Base-by-base conservation (phyloP, 2,888 invertebrate species). In the Campoplex capitator region DNA sequence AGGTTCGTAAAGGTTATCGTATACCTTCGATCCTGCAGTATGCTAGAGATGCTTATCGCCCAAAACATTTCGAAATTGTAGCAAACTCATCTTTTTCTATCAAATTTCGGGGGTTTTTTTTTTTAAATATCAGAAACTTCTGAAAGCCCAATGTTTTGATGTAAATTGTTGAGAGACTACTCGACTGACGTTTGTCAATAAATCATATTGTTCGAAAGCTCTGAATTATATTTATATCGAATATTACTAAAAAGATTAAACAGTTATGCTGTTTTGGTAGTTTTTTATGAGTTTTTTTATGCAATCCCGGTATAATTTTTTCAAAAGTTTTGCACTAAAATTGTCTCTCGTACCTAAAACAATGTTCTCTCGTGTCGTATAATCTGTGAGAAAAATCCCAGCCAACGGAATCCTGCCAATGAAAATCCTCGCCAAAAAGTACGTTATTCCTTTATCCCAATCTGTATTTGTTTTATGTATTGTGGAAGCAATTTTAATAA, bases 1-100 rank as follows among this genome's bases (percentile, higher is more conserved):
- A 98, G 97, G 98, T 98, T 96, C 95, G 96, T 94, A 91, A 76
- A 70, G 71, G 23, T 65, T n/a, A 23, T 83, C 45, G 77, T 73
- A 54, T 54, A 16, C 54, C 18, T 35, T 65, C 45, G 16, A 23
- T 67, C 56, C 79, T 42, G 58, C 68, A 58, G 9, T 75, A 58
- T 28, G 62, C 62, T 76, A 75, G 42, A 75, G 18, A 75, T 42
- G 74, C 74, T 58, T 58, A 23, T 38, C 28, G 38, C 23, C 8
- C 32, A n/a, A 35, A n/a, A 62, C 4, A 51, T 38, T 42, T 38
- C 45, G n/a, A 48, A 45, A 42, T 42, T 45, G 7, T 6, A n/a
- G 23, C 48, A 38, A n/a, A 45, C 32, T 35, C 18, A n/a, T 71
- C 16, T 28, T 58, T 9, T 54, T 18, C 7, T 13, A 28, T 58